phyloP scores from a whole-genome alignment of 2,797 vertebrate species.

The Lophius americanus region DNA sequence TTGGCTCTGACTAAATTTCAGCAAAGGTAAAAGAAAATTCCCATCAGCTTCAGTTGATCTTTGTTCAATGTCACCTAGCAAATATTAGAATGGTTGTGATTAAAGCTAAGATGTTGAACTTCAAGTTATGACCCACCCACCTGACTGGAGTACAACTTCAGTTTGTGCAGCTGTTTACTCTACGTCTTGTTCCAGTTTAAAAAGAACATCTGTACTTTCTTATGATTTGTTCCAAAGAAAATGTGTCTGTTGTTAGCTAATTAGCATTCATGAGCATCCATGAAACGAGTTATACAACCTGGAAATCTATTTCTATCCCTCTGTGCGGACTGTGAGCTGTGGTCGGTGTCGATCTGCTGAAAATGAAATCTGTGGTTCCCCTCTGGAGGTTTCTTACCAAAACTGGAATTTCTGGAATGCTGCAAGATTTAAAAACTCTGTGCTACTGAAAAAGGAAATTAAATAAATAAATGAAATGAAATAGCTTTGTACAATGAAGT shows the following conservation, averaged over 20 bases:
- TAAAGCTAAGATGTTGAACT: neutral
- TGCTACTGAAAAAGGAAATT: constrained; percentile 8
- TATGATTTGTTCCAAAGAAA: neutral
- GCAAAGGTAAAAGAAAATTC: neutral
- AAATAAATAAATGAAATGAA: constrained; percentile 13
- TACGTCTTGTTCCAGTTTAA: neutral
- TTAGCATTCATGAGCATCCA: constrained; percentile 17
- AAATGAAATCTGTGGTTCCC: constrained; percentile 58
- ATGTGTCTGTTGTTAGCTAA: constrained; percentile 3
- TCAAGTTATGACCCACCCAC: neutral
- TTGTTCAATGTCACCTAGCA: neutral
- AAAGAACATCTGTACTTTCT: neutral
- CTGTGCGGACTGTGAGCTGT: constrained; percentile 40
- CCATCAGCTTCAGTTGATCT: neutral
- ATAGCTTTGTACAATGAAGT: neutral
- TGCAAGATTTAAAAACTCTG: constrained; percentile 38
- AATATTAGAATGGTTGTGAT: neutral
- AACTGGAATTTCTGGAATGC: constrained; percentile 68
- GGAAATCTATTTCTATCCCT: constrained; percentile 45
- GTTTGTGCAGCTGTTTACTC: neutral
- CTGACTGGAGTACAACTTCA: neutral
- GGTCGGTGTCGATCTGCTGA: constrained; percentile 54
- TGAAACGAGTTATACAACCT: constrained; percentile 38
- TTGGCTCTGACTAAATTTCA: neutral
- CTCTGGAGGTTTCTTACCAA: constrained; percentile 60